phyloP scores from a whole-genome alignment of 1,140 invertebrate species.

The Bombus superbus region DNA sequence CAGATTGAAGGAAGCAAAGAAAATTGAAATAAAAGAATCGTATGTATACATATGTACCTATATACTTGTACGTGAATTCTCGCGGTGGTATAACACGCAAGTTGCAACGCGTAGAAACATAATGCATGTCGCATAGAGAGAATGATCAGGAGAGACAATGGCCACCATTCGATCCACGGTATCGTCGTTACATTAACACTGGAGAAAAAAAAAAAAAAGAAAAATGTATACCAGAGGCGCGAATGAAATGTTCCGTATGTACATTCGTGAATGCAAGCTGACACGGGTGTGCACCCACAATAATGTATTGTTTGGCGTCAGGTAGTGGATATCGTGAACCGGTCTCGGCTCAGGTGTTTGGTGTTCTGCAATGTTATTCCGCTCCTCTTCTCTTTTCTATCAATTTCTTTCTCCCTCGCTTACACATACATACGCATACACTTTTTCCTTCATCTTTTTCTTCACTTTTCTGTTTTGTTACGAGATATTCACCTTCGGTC shows the following conservation, averaged over 20 bases:
- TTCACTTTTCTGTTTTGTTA: not conserved
- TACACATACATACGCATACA: not conserved
- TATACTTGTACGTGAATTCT: not conserved
- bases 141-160: constrained; percentile 31
- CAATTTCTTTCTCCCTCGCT: not conserved
- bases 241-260: constrained; percentile 42
- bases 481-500: constrained; percentile 24
- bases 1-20: not conserved
- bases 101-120: not conserved
- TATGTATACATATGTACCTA: not conserved
- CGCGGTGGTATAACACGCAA: not conserved
- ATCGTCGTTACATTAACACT: constrained; percentile 10
- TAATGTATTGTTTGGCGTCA: constrained; percentile 53
- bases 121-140: not conserved
- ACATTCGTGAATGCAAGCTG: constrained; percentile 14
- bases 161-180: constrained; percentile 26
- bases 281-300: constrained; percentile 28
- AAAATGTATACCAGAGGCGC: constrained; percentile 30
- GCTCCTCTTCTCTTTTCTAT: constrained; percentile 29
- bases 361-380: constrained; percentile 17
- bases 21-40: not conserved
- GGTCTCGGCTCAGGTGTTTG: constrained; percentile 57
- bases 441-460: too few species aligned
- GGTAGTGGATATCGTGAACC: constrained; percentile 39
- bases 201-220: not conserved